These are phyloP conservation scores for Microcebus lehilahytsara DNA, from an alignment of 2,113 vertebrate genomes.

Conservation along the genomic window DNA sequence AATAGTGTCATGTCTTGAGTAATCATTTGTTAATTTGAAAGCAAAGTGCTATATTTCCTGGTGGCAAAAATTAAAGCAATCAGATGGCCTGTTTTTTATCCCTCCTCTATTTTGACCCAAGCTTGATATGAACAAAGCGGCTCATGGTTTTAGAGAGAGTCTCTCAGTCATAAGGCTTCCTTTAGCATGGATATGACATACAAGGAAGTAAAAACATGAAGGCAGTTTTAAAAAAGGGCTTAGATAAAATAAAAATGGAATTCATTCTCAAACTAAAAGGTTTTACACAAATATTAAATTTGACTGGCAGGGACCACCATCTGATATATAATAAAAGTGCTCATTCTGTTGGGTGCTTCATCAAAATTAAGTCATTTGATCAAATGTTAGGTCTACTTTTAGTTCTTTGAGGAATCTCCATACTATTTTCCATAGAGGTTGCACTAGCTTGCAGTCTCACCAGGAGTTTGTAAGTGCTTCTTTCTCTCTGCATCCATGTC, in stretches of 20 bases:
- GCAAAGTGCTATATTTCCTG: background rate
- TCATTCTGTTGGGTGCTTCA: background rate
- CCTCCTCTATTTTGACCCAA: background rate
- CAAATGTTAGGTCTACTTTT: no score
- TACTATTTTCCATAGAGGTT: no score
- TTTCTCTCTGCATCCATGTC: no score
- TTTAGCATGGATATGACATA: background rate
- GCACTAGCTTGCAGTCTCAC: no score
- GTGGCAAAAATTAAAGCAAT: background rate
- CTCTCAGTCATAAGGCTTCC: fast-evolving
- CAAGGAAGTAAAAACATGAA: background rate
- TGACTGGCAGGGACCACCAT: background rate
- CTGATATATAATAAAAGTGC: background rate
- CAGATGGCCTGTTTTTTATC: background rate
- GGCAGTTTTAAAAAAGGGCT: background rate
- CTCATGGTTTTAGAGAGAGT: background rate
- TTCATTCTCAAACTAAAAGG: background rate
- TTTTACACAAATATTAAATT: background rate
- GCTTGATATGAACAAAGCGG: fast-evolving
- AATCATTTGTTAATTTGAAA: conserved; percentile 41
- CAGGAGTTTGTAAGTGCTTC: no score
- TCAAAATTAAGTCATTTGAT: background rate
- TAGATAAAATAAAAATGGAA: background rate
- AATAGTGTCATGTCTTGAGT: conserved; percentile 4
- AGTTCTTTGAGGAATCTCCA: no score